Conservation (phyloP, 1,140 invertebrate genomes). For the Drosophila tsacasi region DNA sequence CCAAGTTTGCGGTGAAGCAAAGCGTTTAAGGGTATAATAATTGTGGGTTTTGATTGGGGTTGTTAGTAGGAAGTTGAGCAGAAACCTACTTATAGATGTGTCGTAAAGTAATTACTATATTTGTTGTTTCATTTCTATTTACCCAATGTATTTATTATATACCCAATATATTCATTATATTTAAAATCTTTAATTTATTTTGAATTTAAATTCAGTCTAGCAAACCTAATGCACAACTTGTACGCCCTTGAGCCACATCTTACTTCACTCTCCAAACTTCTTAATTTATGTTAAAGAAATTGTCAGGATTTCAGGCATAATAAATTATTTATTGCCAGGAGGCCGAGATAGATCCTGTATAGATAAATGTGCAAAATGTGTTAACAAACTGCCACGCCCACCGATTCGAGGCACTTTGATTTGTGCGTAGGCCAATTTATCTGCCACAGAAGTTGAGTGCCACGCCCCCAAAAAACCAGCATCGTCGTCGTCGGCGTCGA, state of each 20-base stretch:
- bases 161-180: background rate
- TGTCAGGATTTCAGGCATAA: slow-evolving; percentile 26
- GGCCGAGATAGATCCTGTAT: slow-evolving; percentile 1
- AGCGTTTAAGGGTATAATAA: slow-evolving; percentile 15
- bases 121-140: too few relatives aligned
- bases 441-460: slow-evolving; percentile 47
- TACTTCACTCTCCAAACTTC: background rate
- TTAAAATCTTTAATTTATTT: background rate
- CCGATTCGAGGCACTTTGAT: slow-evolving; percentile 51
- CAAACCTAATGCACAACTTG: background rate
- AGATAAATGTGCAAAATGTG: slow-evolving; percentile 37
- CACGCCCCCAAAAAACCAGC: slow-evolving; percentile 1
- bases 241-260: background rate
- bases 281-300: slow-evolving; percentile 4
- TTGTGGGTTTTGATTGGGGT: background rate
- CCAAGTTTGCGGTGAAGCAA: slow-evolving; percentile 22
- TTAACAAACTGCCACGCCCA: slow-evolving; percentile 39
- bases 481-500: background rate
- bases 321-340: slow-evolving; percentile 32
- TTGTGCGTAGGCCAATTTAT: slow-evolving; percentile 69
- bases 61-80: too few relatives aligned
- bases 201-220: background rate
- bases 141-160: background rate
- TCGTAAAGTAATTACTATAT: too few relatives aligned
- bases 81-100: background rate